Evolutionary conservation across 2,888 invertebrate species (phyloP), one percentile per base, ranked within the genome.

Genomic region (Melanargia galathea): DNA sequence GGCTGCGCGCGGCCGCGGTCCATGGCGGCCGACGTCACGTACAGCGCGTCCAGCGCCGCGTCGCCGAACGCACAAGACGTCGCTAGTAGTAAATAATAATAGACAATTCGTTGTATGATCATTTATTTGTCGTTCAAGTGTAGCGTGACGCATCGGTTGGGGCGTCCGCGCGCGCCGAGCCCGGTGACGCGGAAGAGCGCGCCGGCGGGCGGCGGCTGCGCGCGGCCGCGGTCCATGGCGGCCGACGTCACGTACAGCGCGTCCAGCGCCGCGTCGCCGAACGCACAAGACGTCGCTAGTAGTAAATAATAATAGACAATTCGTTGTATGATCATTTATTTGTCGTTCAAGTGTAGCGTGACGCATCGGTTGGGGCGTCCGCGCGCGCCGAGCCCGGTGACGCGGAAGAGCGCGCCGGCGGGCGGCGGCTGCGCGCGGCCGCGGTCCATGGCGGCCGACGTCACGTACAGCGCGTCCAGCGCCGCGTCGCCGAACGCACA

Each of bases 141-240:
- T 24, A 85, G 66, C 38, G 68, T 78, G 13, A 84, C 57, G n/a
- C 13, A 13, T 11, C 13, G 18, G 20, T 92, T 92, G 2, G 87
- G 84, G n/a, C 79, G 79, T 0, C 95, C 95, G 65, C 78, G 89
- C 2, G 87, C 93, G 0, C 92, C 93, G 2, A 93, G 83, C 0
- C 93, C 93, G 0, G 93, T 93, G 46, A 95, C 82, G 70, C 87
- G 87, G 82, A 93, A 95, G 54, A 93, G 92, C 66, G 92, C 83
- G 8, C 95, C 95, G 56, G 92, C 90, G 2, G 94, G 93, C 2
- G 93, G 92, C 30, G 70, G 77, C 73, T 87, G 91, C n/a, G 86
- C 86, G 18, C 80, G 76, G 0, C 92, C 92, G 2, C 92, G 81
- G n/a, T n/a, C n/a, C n/a, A n/a, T n/a, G n/a, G n/a, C n/a, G n/a